Evolutionary conservation across 1,140 invertebrate species (phyloP).

Genomic region (Ips typographus): DNA sequence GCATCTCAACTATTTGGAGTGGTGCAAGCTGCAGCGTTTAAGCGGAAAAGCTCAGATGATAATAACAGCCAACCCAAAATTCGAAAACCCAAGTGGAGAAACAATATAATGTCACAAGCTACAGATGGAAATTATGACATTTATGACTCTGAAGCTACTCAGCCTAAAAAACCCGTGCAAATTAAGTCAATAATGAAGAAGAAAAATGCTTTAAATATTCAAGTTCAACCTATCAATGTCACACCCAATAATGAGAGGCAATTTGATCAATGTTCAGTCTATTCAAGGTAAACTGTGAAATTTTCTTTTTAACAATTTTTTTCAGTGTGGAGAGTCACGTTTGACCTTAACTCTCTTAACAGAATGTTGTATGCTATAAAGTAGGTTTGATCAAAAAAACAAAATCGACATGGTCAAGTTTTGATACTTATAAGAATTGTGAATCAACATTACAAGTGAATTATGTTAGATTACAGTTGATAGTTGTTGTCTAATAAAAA

Average conservation of each 20-base stretch:
- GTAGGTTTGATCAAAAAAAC: no score
- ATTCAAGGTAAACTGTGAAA: conserved; percentile 4
- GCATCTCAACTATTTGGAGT: conserved; percentile 43
- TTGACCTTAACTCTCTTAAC: no score
- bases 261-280: conserved; percentile 11
- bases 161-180: background rate
- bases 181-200: conserved; percentile 25
- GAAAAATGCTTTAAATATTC: conserved; percentile 1
- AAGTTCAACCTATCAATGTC: background rate
- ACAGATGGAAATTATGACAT: conserved; percentile 8
- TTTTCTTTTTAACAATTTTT: background rate
- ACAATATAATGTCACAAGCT: background rate
- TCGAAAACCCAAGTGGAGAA: background rate
- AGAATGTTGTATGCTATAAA: no score
- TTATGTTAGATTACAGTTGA: no score
- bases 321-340: background rate
- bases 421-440: no score
- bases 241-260: background rate
- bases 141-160: conserved; percentile 11
- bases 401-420: no score
- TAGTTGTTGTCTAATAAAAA: no score
- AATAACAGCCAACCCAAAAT: conserved; percentile 5
- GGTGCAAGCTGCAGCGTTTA: conserved; percentile 39
- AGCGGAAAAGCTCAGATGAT: conserved; percentile 30
- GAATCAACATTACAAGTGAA: no score